Evolutionary conservation across 2,888 invertebrate genomes (phyloP).

Genomic region (Drosophila mercatorum): DNA sequence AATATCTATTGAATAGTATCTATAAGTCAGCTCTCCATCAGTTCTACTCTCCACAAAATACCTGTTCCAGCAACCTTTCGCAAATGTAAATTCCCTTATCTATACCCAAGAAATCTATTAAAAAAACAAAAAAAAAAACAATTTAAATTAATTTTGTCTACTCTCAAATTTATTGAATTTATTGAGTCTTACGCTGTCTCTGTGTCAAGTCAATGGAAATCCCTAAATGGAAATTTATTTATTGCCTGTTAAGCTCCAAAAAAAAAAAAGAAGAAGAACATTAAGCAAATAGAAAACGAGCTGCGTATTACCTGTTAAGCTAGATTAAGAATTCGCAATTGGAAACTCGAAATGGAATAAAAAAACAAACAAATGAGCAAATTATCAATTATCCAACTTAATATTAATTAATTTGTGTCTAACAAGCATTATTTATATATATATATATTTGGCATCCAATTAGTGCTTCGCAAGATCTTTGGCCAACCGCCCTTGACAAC

Average conservation of each 20-base stretch:
- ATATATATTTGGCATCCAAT: neutral
- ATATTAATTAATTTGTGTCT: slow-evolving; percentile 1
- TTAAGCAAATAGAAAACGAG: neutral
- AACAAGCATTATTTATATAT: neutral
- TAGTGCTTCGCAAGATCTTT: neutral
- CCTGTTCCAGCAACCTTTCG: neutral
- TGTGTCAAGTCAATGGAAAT: neutral
- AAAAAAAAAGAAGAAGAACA: no score
- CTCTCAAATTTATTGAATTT: neutral
- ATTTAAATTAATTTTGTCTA: neutral
- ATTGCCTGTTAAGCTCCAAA: neutral
- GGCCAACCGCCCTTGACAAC: slow-evolving; percentile 8
- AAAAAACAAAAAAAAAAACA: neutral
- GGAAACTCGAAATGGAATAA: neutral
- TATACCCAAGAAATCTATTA: slow-evolving; percentile 1
- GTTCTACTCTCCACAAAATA: neutral
- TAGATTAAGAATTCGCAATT: neutral
- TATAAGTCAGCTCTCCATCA: no score
- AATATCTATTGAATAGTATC: no score
- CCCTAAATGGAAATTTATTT: neutral
- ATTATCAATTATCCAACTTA: neutral
- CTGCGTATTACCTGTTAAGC: neutral
- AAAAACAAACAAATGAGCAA: neutral
- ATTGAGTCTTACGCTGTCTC: neutral
- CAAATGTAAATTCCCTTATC: neutral